Base-by-base conservation (phyloP, 2,888 invertebrate genomes). In the Pyrocoelia pectoralis region DNA sequence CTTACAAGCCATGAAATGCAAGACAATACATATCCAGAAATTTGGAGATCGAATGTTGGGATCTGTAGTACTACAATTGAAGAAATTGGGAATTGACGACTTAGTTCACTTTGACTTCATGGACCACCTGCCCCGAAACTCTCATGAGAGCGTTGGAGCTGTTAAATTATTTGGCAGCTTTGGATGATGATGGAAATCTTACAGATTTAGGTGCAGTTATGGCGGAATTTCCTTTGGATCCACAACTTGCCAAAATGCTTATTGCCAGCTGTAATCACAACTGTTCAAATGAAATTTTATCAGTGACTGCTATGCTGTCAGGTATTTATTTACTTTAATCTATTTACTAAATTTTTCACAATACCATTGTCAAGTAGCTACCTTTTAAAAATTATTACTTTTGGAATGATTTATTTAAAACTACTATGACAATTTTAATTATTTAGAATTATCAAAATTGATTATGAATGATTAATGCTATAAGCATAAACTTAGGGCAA, bases 51-150 rank as follows among this genome's bases (percentile, higher is more conserved):
- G 46, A 96, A 96, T 85, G n/a, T 87, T 97, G 77, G 98, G 98
- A 61, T 97, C 97, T 71, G 98, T 99, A 71, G 99, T 99, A 70
- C 85, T 99, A 75, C 98, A 99, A 84, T 84, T 99, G 78, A 99
- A 99, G 83, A 99, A 99, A 83, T 87, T 99, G 68, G 94, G 97
- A 72, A 99, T 99, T 75, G 98, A 99, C 79, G 99, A 99, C 84
- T 84, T 99, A 78, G 99, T 99, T 56, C 99, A 99, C 80, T 99
- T 99, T 81, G 99, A 99, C 84, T 99, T 99, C 83, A 99, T 99
- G 99, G 99, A 99, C 84, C n/a, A n/a, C n/a, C n/a, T n/a, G n/a
- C n/a, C 99, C 99, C 0, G 99, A 99, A 85, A 99, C 99, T 0
- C 85, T 99, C 62, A 99, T 99, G 99, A 84, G 99, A 77, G 99